A percentile compares a stretch with the other conserved stretches of the same genome.
These are phyloP conservation scores for Malurus elegans DNA, from an alignment of 2,113 vertebrate genomes.

Conservation along the genomic window DNA sequence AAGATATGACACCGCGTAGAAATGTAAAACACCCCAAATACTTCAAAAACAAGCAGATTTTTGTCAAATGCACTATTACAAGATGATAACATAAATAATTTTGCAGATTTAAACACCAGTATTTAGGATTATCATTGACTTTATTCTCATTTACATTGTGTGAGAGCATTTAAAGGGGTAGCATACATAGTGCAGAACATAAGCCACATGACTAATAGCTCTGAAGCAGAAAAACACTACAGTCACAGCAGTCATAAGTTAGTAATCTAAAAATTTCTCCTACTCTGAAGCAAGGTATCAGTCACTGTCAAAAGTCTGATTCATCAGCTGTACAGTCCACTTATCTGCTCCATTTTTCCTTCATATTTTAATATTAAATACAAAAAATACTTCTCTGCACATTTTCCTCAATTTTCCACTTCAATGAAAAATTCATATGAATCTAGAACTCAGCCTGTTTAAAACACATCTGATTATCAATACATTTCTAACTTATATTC, in stretches of 20 bases:
- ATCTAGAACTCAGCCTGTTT: neutral
- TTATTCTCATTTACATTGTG: neutral
- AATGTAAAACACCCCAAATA: neutral
- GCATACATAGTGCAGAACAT: neutral
- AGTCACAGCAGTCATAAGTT: neutral
- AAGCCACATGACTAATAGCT: neutral
- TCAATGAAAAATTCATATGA: neutral
- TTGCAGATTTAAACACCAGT: neutral
- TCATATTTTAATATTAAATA: neutral
- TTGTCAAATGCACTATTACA: neutral
- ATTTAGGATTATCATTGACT: neutral
- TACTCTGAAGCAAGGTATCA: neutral
- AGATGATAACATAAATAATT: neutral
- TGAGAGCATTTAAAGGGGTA: neutral
- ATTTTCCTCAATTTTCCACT: neutral
- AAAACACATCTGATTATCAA: neutral
- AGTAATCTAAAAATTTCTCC: neutral
- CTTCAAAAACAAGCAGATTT: neutral
- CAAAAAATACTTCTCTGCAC: neutral
- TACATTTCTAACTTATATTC: neutral
- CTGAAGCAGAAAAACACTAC: neutral
- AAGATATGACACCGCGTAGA: neutral
- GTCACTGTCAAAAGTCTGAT: neutral
- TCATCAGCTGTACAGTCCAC: neutral
- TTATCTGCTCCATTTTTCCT: neutral